Base-by-base conservation (phyloP, 1,140 invertebrate species). In the Heliconius nattereri region DNA sequence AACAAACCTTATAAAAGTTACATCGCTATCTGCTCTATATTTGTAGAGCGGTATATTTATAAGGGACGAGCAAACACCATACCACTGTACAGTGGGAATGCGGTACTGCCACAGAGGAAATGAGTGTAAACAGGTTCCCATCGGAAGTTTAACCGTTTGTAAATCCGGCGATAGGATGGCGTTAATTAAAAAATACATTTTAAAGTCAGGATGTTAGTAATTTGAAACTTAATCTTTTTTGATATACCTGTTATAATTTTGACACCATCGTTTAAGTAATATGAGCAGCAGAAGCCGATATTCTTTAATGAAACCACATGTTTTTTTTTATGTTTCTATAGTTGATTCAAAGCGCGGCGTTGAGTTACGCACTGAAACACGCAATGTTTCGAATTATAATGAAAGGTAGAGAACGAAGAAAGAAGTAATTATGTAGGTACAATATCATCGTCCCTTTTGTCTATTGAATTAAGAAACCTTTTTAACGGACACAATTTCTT, bases 91-190 rank as follows among this genome's bases (percentile, higher is more conserved):
- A 66, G 60, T 66, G 60, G 60, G 26, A 26, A 66, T 29, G 54
- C 54, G n/a, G 20, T n/a, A n/a, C n/a, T 11, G 54, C 16, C 32
- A 35, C 32, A n/a, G 57, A 76, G 57, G 74, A 76, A 76, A 76
- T 76, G 35, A 66, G 54, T 76, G 66, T 66, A 66, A 37, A 76
- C 74, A 66, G 49, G 74, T 76, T 76, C 19, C 23, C n/a, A 23
- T 76, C 74, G 74, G 74, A 76, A 76, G 74, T 76, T 13, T 7
- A 76, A 76, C 54, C 49, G 49, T 76, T 66, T 37, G 74, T 76
- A 9, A 57, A 75, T 66, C 57, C 74, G 74, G 74, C 45, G 9
- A 66, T 57, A 76, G 74, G 74, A 76, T 26, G 35, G 57, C 29
- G 74, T 66, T 66, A 60, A 76, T 76, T 66, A 26, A 66, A 23